Percentiles rank a stretch among this genome's conserved stretches.
Conservation (phyloP, 2,113 vertebrate species). For the Hiodon alosoides region DNA sequence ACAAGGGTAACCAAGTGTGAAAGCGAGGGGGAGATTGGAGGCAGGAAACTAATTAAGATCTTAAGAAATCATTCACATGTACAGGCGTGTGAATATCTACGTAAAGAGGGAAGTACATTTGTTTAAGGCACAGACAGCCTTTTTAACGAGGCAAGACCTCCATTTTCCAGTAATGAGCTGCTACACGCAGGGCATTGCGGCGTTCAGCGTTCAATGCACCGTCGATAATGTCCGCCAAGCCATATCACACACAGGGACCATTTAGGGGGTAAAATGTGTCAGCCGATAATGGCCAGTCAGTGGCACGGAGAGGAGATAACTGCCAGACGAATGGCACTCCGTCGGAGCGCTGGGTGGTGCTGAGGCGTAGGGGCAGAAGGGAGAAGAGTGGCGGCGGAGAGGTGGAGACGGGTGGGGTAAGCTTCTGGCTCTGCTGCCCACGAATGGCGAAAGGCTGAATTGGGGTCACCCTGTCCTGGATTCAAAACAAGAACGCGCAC, state of each 20-base stretch:
- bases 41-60: not conserved
- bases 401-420: not conserved
- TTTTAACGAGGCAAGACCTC: conserved; percentile 35
- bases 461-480: conserved; percentile 24
- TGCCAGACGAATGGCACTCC: not conserved
- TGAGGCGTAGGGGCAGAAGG: not conserved
- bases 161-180: conserved; percentile 57
- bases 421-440: conserved; percentile 2
- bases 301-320: conserved; percentile 34
- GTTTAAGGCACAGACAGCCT: not conserved
- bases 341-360: not conserved
- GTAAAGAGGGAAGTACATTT: conserved; percentile 20
- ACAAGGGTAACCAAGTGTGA: not conserved
- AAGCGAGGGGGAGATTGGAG: not conserved
- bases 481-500: conserved; percentile 6
- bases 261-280: conserved; percentile 61
- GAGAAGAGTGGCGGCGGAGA: not conserved
- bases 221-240: conserved; percentile 55
- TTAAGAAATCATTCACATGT: too few species aligned
- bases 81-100: conserved; percentile 19
- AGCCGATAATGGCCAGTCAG: conserved; percentile 24
- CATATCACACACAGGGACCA: conserved; percentile 52
- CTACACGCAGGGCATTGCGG: conserved; percentile 54
- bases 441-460: conserved; percentile 12
- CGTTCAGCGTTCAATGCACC: conserved; percentile 50